Base-by-base conservation (phyloP, 2,113 vertebrate species). In the Marcusenius ussheri region DNA sequence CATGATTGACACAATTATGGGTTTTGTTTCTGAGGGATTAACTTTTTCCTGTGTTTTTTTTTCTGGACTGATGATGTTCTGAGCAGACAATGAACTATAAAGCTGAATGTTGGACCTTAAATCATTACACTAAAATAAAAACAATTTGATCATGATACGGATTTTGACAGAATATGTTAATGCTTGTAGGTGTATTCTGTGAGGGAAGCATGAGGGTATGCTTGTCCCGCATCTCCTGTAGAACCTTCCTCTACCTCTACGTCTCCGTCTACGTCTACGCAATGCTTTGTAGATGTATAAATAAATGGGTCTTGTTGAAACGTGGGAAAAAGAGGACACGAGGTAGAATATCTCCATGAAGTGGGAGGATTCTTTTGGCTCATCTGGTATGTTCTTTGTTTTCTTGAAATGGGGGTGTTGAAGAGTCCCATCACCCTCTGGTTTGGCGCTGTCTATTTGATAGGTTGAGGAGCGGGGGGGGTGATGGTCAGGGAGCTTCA, bases 351-450 rank as follows among this genome's bases (percentile, higher is more conserved):
- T 74, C 89, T n/a, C 11, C 83, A 84, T 88, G 77, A 50, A 62
- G 24, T 45, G 42, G 80, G 74, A 87, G 77, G 31, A 87, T 90
- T 89, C 80, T 84, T 27, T 83, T 5, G 21, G 39, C 85, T 83
- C 84, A 42, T 58, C 91, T 89, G 89, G 90, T 91, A 87, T 77
- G 74, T 91, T 91, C 66, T 91, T 91, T 91, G 80, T 88, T 47
- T 70, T 66, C 49, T 19, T 35, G 1, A 17, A 51, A 15, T 21
- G 50, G 53, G 89, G 89, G 90, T 74, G 89, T 87, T 13, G 92
- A 91, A 91, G 87, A 90, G 58, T 56, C 50, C 88, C 70, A 56
- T 89, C 70, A 88, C 90, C 91, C 92, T 70, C 88, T 46, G 90
- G 91, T 90, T 42, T 17, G 90, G 46, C 74, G 88, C 90, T 88